Conservation (phyloP, 2,113 vertebrate species). For the Hippotragus niger region DNA sequence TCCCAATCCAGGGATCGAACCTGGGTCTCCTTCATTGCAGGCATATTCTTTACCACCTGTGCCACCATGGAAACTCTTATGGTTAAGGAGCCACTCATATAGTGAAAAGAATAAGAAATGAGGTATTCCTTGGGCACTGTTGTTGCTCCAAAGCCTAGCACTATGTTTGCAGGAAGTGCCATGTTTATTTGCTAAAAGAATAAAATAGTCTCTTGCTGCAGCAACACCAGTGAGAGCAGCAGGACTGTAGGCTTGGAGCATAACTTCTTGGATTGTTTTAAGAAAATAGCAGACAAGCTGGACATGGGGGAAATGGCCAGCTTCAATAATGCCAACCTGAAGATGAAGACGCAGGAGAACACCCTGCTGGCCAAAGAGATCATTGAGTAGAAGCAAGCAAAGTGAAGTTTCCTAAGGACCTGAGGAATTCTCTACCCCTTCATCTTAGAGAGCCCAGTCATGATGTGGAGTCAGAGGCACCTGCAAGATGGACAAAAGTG, state of each 20-base stretch:
- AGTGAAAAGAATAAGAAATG: not conserved
- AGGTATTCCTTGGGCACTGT: not conserved
- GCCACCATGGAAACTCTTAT: not conserved
- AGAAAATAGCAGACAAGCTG: constrained; percentile 81
- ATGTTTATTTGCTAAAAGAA: not conserved
- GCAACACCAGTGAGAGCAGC: not conserved
- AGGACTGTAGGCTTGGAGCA: accelerated
- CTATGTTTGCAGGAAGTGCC: not conserved
- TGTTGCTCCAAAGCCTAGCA: not conserved
- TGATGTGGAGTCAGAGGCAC: constrained; percentile 57
- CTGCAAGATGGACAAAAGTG: constrained; percentile 55
- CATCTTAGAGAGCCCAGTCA: constrained; percentile 38
- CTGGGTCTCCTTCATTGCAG: not conserved
- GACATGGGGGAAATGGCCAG: constrained; percentile 78
- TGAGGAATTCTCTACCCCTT: not conserved
- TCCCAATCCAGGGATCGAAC: not conserved
- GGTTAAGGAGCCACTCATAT: not conserved
- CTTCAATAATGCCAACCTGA: constrained; percentile 81
- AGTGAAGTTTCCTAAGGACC: constrained; percentile 68
- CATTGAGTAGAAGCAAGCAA: constrained; percentile 68
- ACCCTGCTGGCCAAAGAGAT: constrained; percentile 81
- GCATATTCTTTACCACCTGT: not conserved
- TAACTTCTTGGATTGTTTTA: not conserved
- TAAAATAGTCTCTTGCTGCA: constrained; percentile 65
- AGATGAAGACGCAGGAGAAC: constrained; percentile 81